phyloP scores from a whole-genome alignment of 1,140 invertebrate genomes.

The Bradysia coprophila region DNA sequence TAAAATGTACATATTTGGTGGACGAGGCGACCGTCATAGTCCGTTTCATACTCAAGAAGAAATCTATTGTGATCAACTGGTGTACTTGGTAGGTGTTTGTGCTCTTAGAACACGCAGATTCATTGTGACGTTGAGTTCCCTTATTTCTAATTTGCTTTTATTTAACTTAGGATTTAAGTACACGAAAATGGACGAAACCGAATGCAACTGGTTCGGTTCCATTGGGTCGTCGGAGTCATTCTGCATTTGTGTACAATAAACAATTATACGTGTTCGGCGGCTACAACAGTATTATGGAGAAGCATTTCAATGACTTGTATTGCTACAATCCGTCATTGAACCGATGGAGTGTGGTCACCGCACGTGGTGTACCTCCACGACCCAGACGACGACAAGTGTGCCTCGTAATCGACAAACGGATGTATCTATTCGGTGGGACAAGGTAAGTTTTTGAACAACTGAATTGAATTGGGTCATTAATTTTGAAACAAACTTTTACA shows the following conservation, averaged over 20 bases:
- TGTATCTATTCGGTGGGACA: conserved; percentile 75
- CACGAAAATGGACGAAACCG: conserved; percentile 45
- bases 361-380: conserved; percentile 38
- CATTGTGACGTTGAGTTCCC: too few relatives aligned
- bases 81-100: too few relatives aligned
- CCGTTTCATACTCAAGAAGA: conserved; percentile 45
- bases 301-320: conserved; percentile 69
- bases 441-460: conserved; percentile 28
- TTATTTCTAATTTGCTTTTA: too few relatives aligned
- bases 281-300: conserved; percentile 51
- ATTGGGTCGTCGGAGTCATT: conserved; percentile 65
- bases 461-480: not conserved
- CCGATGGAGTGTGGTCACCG: conserved; percentile 39
- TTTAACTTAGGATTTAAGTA: conserved; percentile 51
- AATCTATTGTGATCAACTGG: conserved; percentile 58
- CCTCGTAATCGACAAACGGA: conserved; percentile 43
- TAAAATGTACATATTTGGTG: conserved; percentile 76
- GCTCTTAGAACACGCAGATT: too few relatives aligned
- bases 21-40: conserved; percentile 47
- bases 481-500: conserved; percentile 2
- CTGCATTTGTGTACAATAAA: conserved; percentile 46
- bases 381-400: conserved; percentile 61
- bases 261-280: conserved; percentile 77
- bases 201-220: conserved; percentile 35
- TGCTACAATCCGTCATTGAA: conserved; percentile 42